Conservation (phyloP, 2,113 vertebrate genomes). For the Cariama cristata region DNA sequence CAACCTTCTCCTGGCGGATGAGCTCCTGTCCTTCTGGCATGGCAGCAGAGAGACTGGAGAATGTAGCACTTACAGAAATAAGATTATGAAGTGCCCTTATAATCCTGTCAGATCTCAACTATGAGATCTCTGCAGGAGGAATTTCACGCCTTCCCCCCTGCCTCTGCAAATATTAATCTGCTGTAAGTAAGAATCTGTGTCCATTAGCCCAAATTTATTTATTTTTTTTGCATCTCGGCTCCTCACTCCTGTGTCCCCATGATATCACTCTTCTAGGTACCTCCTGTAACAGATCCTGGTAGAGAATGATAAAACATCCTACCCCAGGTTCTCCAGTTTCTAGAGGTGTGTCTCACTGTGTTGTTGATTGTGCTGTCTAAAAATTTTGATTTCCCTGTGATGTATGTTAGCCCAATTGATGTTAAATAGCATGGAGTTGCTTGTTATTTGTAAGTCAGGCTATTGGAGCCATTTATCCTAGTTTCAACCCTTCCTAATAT, state of each 20-base stretch:
- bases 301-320: neutral
- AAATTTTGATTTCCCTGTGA: slow-evolving; percentile 48
- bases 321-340: neutral
- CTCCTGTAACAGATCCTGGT: neutral
- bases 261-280: neutral
- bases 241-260: neutral
- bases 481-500: slow-evolving; percentile 48
- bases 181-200: neutral
- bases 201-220: neutral
- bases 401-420: slow-evolving; percentile 39
- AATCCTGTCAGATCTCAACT: neutral
- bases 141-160: neutral
- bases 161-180: neutral
- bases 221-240: neutral
- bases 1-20: neutral
- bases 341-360: neutral
- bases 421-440: slow-evolving; percentile 38
- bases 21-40: neutral
- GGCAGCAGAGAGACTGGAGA: neutral
- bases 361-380: slow-evolving; percentile 36
- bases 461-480: slow-evolving; percentile 68
- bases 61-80: neutral
- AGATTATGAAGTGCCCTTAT: neutral
- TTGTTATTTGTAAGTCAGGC: slow-evolving; percentile 55
- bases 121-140: neutral